Evolutionary conservation across 2,888 invertebrate species (phyloP).

Genomic region (Zaprionus obscuricornis): DNA sequence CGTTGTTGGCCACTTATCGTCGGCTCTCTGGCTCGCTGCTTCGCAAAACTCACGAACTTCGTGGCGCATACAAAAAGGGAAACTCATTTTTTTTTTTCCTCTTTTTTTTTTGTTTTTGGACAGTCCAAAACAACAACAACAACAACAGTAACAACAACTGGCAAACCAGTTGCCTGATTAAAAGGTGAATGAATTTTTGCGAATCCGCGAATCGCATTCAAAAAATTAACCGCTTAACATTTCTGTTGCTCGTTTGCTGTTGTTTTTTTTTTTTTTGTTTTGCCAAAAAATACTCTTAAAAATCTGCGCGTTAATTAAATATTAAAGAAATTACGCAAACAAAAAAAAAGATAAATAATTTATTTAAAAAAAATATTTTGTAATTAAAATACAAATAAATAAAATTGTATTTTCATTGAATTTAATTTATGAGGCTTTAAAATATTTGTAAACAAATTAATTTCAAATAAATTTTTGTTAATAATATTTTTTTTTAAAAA

Average conservation of each 20-base stretch:
- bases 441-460: too few species aligned
- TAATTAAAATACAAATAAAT: too few species aligned
- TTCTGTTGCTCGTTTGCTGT: slow-evolving; percentile 11
- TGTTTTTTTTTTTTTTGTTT: neutral
- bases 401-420: too few species aligned
- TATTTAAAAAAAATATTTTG: too few species aligned
- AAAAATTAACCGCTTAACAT: slow-evolving; percentile 28
- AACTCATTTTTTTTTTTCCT: slow-evolving; percentile 64
- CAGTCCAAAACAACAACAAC: slow-evolving; percentile 20
- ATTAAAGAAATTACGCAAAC: too few species aligned
- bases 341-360: too few species aligned
- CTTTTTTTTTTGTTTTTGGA: too few species aligned
- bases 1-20: slow-evolving; percentile 62
- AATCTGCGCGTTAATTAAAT: too few species aligned
- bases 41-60: slow-evolving; percentile 59
- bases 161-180: slow-evolving; percentile 68
- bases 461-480: too few species aligned
- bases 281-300: neutral
- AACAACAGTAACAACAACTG: slow-evolving; percentile 23
- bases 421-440: too few species aligned
- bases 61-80: slow-evolving; percentile 73
- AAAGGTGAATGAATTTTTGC: slow-evolving; percentile 75
- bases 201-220: slow-evolving; percentile 54
- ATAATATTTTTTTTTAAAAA: too few species aligned
- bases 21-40: slow-evolving; percentile 14